These are phyloP conservation scores for Keiferia lycopersicella DNA, from an alignment of 2,888 invertebrate genomes.

Conservation along the genomic window DNA sequence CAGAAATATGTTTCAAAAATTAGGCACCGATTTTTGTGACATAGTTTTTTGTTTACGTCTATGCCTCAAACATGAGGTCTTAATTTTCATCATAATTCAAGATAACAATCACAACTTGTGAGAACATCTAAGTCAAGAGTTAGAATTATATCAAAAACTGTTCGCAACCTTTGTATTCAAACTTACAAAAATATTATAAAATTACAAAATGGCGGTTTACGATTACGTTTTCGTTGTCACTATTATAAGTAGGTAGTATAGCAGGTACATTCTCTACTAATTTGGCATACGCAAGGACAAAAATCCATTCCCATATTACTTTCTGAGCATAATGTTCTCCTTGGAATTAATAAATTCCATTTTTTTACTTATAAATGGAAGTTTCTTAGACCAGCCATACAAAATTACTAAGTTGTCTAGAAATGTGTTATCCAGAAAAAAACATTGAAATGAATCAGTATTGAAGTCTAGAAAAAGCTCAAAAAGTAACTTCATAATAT, in stretches of 20 bases:
- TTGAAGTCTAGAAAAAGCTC: too few relatives aligned
- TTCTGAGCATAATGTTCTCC: too few relatives aligned
- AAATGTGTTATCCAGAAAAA: too few relatives aligned
- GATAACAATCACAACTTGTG: too few relatives aligned
- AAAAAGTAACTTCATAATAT: too few relatives aligned
- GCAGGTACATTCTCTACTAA: constrained; percentile 5
- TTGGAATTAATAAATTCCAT: too few relatives aligned
- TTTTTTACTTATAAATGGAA: too few relatives aligned
- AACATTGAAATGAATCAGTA: too few relatives aligned
- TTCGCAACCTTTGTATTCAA: not conserved
- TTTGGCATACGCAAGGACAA: constrained; percentile 3
- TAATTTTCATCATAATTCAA: not conserved
- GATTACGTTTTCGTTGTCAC: constrained; percentile 52
- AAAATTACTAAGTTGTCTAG: too few relatives aligned
- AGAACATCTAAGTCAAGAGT: not conserved
- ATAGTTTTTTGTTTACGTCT: constrained; percentile 24
- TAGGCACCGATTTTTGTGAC: constrained; percentile 56
- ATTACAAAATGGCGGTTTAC: constrained; percentile 51
- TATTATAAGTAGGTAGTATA: not conserved
- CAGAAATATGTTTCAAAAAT: constrained; percentile 46
- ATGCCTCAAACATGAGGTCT: constrained; percentile 4
- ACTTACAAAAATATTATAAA: constrained; percentile 35
- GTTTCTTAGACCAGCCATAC: too few relatives aligned
- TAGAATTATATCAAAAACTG: not conserved
- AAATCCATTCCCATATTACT: too few relatives aligned